Percentiles rank a stretch among this genome's conserved stretches.
Conservation (phyloP, 2,888 invertebrate genomes). For the Drepanosiphum platanoidis region DNA sequence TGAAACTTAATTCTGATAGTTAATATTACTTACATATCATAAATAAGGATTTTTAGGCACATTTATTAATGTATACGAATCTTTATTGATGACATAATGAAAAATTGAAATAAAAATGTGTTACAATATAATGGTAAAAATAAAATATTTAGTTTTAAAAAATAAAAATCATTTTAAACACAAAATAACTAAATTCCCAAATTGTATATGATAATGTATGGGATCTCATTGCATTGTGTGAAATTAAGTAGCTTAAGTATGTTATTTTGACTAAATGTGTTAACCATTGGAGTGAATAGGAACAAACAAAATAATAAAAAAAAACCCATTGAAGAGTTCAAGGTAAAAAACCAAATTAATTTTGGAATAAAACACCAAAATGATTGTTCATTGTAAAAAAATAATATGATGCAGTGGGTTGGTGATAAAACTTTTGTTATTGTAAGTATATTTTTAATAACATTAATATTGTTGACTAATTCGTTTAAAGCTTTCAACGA, state of each 20-base stretch:
- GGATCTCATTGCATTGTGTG: conserved; percentile 30
- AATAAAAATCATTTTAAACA: conserved; percentile 16
- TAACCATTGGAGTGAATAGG: conserved; percentile 54
- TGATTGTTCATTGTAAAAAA: conserved; percentile 39
- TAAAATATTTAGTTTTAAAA: background rate
- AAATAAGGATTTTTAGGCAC: background rate
- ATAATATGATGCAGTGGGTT: conserved; percentile 23
- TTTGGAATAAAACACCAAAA: conserved; percentile 48
- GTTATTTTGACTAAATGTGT: conserved; percentile 44
- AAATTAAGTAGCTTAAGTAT: conserved; percentile 51
- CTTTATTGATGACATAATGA: conserved; percentile 2
- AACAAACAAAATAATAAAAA: conserved; percentile 36
- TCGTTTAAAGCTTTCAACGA: conserved; percentile 12
- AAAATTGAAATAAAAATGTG: conserved; percentile 20
- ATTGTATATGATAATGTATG: conserved; percentile 8
- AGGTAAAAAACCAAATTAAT: conserved; percentile 49
- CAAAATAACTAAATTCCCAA: conserved; percentile 23
- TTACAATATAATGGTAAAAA: conserved; percentile 39
- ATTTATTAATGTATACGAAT: conserved; percentile 6
- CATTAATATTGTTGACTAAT: conserved; percentile 26
- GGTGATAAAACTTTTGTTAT: background rate
- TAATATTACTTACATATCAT: background rate
- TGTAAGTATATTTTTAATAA: conserved; percentile 21
- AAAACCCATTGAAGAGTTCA: background rate
- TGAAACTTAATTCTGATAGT: background rate